These are phyloP conservation scores for Cherax quadricarinatus DNA, from an alignment of 1,140 invertebrate genomes.

Conservation along the genomic window DNA sequence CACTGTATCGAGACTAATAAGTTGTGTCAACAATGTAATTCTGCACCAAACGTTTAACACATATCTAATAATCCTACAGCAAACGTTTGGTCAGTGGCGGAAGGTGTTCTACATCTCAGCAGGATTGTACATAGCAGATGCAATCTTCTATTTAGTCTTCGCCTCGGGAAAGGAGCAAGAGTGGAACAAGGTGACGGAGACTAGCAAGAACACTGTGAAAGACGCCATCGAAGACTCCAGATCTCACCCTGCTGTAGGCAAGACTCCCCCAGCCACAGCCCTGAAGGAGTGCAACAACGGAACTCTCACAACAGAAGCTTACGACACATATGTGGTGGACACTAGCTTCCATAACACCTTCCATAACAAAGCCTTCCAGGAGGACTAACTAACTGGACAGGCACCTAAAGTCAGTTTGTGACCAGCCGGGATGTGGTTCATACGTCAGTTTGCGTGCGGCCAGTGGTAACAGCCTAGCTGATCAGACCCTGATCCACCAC, in stretches of 20 bases:
- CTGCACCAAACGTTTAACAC: background rate
- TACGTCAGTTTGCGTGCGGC: too few relatives aligned
- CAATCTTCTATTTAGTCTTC: constrained; percentile 39
- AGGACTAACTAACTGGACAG: background rate
- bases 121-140: constrained; percentile 31
- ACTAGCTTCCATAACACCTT: background rate
- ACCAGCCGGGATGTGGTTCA: too few relatives aligned
- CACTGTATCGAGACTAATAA: too few relatives aligned
- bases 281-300: background rate
- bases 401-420: too few relatives aligned
- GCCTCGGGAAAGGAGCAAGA: constrained; percentile 48
- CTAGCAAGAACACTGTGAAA: background rate
- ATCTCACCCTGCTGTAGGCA: background rate
- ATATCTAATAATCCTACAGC: constrained; percentile 61
- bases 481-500: too few relatives aligned
- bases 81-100: constrained; percentile 73
- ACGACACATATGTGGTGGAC: background rate
- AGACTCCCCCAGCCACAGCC: background rate
- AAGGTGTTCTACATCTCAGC: constrained; percentile 74
- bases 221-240: background rate
- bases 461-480: too few relatives aligned
- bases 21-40: too few relatives aligned
- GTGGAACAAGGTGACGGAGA: constrained; percentile 22
- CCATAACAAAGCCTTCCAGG: background rate
- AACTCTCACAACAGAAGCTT: background rate